Evolutionary conservation across 2,888 invertebrate genomes (phyloP), one percentile per base, ranked within the genome.

Genomic region (Schizaphis graminum): DNA sequence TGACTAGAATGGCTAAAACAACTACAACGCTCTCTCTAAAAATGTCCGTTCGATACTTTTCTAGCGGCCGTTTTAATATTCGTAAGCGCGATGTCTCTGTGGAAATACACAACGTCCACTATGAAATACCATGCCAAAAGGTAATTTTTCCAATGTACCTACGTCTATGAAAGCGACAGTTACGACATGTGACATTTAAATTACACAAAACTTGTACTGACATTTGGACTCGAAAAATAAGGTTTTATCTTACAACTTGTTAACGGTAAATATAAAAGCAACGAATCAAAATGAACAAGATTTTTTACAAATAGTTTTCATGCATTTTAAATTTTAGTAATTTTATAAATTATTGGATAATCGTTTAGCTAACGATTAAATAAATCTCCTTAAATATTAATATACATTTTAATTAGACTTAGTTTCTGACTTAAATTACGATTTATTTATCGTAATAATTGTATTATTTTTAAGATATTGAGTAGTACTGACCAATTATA

Each of bases 1-100:
- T 94, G 93, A 94, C 93, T n/a, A 28, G 93, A 94, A 86, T 94
- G 61, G 24, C 56, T 77, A 89, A 93, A 93, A 57, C 89, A 47
- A 47, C n/a, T 28, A 28, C 56, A 61, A 61, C 57, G 53, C 57
- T 85, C 89, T 67, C 49, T 56, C 26, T 56, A 61, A 90, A 93
- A 89, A 90, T 57, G 41, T 57, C 67, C 57, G 67, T 92, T 92
- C 61, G 49, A 92, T 92, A 92, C 41, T 41, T 41, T 92, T 28
- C 49, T n/a, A 44, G 41, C 3, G 91, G 77, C 26, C 77, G 28
- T 91, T 91, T 91, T 91, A 84, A 77, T 84, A 91, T 91, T 90
- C 47, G 47, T 4, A 47, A 21, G 90, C n/a, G n/a, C 21, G 28
- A 44, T 28, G 88, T 88, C 35, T 56, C 13, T 1, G 89, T 44